Conservation (phyloP, 2,113 vertebrate species). For the Nyctibius bracteatus region DNA sequence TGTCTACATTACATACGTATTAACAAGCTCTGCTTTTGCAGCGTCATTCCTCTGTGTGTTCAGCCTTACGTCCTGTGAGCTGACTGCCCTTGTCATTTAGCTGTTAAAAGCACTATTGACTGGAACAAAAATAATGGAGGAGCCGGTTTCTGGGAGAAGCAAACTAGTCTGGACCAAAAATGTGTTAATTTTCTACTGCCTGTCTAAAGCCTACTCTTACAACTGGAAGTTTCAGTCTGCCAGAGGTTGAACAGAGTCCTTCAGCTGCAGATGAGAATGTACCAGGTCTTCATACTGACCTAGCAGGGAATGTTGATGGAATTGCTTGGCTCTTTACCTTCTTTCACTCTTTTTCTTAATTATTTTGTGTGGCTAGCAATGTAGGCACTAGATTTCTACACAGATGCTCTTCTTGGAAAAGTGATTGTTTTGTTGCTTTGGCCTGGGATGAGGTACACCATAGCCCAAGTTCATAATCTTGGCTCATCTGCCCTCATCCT, state of each 20-base stretch:
- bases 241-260: background rate
- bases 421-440: background rate
- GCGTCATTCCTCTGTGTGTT: slow-evolving; percentile 15
- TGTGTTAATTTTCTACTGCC: background rate
- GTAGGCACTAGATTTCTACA: background rate
- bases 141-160: background rate
- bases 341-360: background rate
- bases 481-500: background rate
- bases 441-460: background rate
- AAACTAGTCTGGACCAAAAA: background rate
- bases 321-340: background rate
- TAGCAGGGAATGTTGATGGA: background rate
- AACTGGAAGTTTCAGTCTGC: background rate
- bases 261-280: background rate
- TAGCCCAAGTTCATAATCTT: background rate
- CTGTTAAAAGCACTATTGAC: background rate
- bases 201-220: background rate
- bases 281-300: background rate
- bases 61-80: background rate
- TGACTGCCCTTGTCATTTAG: background rate
- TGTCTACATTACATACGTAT: background rate
- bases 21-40: slow-evolving; percentile 8
- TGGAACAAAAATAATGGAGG: background rate
- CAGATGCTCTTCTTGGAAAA: background rate
- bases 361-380: background rate